A percentile compares a stretch with the other conserved stretches of the same genome.
Conservation (phyloP, 1,140 invertebrate species). For the Drosophila kohkoa region DNA sequence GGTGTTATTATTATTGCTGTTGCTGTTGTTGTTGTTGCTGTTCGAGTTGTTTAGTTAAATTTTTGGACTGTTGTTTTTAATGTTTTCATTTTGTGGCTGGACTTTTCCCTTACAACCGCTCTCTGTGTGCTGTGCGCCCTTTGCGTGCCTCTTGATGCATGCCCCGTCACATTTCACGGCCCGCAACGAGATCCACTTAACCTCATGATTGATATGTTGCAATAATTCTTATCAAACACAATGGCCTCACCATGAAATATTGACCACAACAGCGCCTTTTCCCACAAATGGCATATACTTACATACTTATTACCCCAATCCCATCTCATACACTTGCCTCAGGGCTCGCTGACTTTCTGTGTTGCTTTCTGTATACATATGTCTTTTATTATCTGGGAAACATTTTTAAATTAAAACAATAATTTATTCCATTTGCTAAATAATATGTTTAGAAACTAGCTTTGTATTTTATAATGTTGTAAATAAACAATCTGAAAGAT, state of each 20-base stretch:
- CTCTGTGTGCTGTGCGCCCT: conserved; percentile 53
- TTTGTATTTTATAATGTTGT: no score
- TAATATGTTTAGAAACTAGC: no score
- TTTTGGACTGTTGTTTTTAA: conserved; percentile 63
- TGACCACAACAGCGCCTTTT: conserved; percentile 46
- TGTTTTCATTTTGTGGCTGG: conserved; percentile 74
- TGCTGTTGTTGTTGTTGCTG: conserved; percentile 52
- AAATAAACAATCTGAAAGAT: no score
- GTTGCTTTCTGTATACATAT: background rate
- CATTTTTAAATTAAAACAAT: background rate
- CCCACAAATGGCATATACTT: conserved; percentile 37
- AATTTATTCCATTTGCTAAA: no score
- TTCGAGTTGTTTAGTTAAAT: conserved; percentile 53
- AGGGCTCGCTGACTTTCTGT: background rate
- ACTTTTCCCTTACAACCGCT: conserved; percentile 14
- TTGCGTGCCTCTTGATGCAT: conserved; percentile 79
- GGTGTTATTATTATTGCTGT: conserved; percentile 43
- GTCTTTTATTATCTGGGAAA: background rate
- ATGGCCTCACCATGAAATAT: conserved; percentile 65
- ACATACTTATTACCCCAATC: conserved; percentile 22
- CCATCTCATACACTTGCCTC: conserved; percentile 15
- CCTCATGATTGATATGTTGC: conserved; percentile 81
- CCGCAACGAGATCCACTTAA: conserved; percentile 69
- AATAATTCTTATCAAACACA: conserved; percentile 84
- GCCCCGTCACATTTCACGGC: conserved; percentile 66